These are phyloP conservation scores for Halesus radiatus DNA, from an alignment of 1,140 invertebrate species.

Conservation along the genomic window DNA sequence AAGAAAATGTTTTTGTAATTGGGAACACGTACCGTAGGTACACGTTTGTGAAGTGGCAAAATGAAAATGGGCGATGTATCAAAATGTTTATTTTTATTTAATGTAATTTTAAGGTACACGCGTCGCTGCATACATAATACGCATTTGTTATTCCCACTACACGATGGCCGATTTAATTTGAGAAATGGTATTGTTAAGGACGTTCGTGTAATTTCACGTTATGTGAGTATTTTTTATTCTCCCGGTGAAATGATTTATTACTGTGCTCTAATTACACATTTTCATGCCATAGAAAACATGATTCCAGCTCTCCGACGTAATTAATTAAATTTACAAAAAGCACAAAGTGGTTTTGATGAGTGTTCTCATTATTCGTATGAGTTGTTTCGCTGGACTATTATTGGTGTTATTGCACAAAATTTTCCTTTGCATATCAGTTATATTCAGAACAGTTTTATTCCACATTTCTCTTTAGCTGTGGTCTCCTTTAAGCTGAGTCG, in stretches of 20 bases:
- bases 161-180: constrained; percentile 24
- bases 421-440: too few relatives aligned
- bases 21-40: too few relatives aligned
- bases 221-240: constrained; percentile 21
- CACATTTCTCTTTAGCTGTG: too few relatives aligned
- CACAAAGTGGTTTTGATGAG: too few relatives aligned
- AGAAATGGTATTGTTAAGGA: constrained; percentile 27
- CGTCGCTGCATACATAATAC: not conserved
- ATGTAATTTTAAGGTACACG: constrained; percentile 1
- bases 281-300: constrained; percentile 4
- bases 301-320: not conserved
- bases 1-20: too few relatives aligned
- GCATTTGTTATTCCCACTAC: constrained; percentile 16
- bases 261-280: constrained; percentile 1
- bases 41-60: too few relatives aligned
- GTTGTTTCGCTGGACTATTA: too few relatives aligned
- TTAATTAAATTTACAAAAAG: too few relatives aligned
- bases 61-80: not conserved
- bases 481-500: too few relatives aligned
- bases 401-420: too few relatives aligned
- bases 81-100: constrained; percentile 1
- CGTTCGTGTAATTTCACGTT: constrained; percentile 22
- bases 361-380: too few relatives aligned
- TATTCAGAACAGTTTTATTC: too few relatives aligned
- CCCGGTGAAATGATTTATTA: constrained; percentile 17